Evolutionary conservation across 1,140 invertebrate species (phyloP), one percentile per base, ranked within the genome.

Genomic region (Drosophila parabipectinata): DNA sequence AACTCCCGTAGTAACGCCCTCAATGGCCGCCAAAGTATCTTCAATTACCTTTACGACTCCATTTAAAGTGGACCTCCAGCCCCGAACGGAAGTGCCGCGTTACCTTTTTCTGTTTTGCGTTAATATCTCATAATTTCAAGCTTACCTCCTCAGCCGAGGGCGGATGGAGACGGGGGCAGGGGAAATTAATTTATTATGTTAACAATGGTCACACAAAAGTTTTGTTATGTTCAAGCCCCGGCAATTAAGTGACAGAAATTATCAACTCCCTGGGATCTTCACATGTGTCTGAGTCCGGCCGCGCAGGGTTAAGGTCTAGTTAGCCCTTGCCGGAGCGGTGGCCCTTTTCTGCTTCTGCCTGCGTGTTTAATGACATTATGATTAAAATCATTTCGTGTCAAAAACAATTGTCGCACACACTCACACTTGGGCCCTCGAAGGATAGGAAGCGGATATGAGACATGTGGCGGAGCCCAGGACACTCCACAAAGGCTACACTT

Each of bases 311-410:
- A 32, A 37, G 57, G 51, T 56, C 71, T 74, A 52, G 59, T 64
- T 72, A 55, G 57, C 57, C 67, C 48, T 57, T 54, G 48, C 47
- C 57, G 32, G 15, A 10, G 21, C n/a, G 5, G 14, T 15, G 28
- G 9, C 7, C 64, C 48, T 18, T 45, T 21, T 18, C 26, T 50
- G 10, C 34, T n/a, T 37, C 34, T 37, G 10, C 34, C 41, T 82
- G 78, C 82, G 82, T 85, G 82, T 87, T 82, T 87, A 82, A 87
- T 88, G 83, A 87, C 82, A 85, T 87, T 85, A 85, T 85, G 81
- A 85, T 85, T 85, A 85, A 85, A 85, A 85, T 85, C 82, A 82
- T 82, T 87, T 88, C 87, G 82, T 85, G 82, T 85, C 81, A 85
- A 85, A 85, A 81, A 78, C 82, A 85, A 85, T 85, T 85, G 82